These are phyloP conservation scores for Cryptus armator DNA, from an alignment of 2,888 invertebrate species.

Conservation along the genomic window DNA sequence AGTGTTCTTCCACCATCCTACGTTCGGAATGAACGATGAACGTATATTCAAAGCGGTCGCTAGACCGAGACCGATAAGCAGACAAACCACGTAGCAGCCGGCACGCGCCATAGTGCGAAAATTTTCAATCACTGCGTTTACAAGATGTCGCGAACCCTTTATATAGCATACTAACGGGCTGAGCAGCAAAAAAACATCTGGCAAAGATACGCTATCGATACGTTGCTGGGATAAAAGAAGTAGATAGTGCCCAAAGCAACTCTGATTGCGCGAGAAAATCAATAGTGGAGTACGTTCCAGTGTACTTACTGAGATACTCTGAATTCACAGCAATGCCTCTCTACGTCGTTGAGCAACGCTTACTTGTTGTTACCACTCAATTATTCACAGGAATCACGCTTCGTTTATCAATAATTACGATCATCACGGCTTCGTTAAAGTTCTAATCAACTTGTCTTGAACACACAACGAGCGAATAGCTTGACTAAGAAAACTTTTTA, in stretches of 20 bases:
- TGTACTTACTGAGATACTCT: not conserved
- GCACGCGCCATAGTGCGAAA: slow-evolving; percentile 59
- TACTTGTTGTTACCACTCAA: slow-evolving; percentile 7
- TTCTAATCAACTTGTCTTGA: not conserved
- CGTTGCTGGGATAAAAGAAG: slow-evolving; percentile 29
- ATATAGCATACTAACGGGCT: slow-evolving; percentile 18
- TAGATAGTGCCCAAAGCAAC: slow-evolving; percentile 21
- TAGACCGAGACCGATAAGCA: slow-evolving; percentile 71
- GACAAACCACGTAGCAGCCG: slow-evolving; percentile 43
- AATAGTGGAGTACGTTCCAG: not conserved
- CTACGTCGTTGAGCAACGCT: not conserved
- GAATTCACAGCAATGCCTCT: slow-evolving; percentile 3
- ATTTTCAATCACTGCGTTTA: slow-evolving; percentile 47
- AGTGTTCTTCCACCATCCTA: slow-evolving; percentile 81
- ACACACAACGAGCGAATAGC: not conserved
- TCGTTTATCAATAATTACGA: slow-evolving; percentile 20
- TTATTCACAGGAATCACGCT: not conserved
- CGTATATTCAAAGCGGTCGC: slow-evolving; percentile 63
- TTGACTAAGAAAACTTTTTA: not conserved
- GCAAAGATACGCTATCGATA: slow-evolving; percentile 38
- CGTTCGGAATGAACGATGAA: slow-evolving; percentile 71
- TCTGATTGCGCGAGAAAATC: slow-evolving; percentile 25
- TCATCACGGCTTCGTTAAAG: not conserved
- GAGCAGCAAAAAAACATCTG: slow-evolving; percentile 4
- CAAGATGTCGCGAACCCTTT: slow-evolving; percentile 23